Evolutionary conservation across 1,140 invertebrate species (phyloP).

Genomic region (honey bee (Apis mellifera)): DNA sequence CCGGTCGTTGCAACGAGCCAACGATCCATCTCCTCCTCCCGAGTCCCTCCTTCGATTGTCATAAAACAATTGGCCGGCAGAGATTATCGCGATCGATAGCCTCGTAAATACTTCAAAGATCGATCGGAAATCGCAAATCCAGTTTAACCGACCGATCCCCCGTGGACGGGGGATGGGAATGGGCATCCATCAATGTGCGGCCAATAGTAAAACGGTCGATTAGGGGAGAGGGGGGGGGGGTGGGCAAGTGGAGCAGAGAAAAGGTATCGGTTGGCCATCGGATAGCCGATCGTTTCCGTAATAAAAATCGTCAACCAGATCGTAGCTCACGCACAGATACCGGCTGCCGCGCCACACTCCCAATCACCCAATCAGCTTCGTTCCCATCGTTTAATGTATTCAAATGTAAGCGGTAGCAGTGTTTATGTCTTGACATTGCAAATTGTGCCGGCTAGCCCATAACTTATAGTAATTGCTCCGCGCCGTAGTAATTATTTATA

Average conservation of each 20-base stretch:
- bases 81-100: slow-evolving; percentile 47
- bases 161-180: slow-evolving; percentile 49
- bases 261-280: slow-evolving; percentile 41
- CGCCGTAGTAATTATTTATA: slow-evolving; percentile 81
- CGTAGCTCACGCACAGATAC: slow-evolving; percentile 78
- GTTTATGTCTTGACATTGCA: slow-evolving; percentile 83
- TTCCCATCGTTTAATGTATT: slow-evolving; percentile 77
- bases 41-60: slow-evolving; percentile 27
- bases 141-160: slow-evolving; percentile 54
- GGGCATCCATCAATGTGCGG: slow-evolving; percentile 46
- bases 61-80: slow-evolving; percentile 37
- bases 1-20: neutral
- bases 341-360: slow-evolving; percentile 62
- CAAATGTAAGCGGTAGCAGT: slow-evolving; percentile 82
- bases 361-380: slow-evolving; percentile 73
- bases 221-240: no score
- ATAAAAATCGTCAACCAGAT: slow-evolving; percentile 81
- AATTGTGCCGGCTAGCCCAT: slow-evolving; percentile 81
- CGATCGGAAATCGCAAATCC: slow-evolving; percentile 68
- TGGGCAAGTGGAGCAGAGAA: slow-evolving; percentile 23
- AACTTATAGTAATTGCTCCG: slow-evolving; percentile 82
- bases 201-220: slow-evolving; percentile 25
- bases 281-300: slow-evolving; percentile 66
- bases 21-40: slow-evolving; percentile 21
- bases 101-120: slow-evolving; percentile 66